These are phyloP conservation scores for Cynoglossus semilaevis DNA, from an alignment of 2,113 vertebrate genomes.

Conservation along the genomic window DNA sequence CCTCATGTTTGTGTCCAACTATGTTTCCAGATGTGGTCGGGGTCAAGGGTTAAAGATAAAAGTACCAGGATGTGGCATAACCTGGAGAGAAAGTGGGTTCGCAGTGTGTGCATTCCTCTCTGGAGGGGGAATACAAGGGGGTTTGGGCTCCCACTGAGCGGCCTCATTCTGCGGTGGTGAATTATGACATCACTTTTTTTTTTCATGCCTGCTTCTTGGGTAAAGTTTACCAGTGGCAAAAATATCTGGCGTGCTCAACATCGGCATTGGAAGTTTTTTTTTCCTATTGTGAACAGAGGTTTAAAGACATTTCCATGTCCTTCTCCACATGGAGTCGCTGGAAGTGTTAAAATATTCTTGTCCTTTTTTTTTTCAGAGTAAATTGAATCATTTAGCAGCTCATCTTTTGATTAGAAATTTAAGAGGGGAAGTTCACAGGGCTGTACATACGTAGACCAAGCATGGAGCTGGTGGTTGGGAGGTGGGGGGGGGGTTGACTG, in stretches of 20 bases:
- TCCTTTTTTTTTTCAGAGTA: conserved; percentile 26
- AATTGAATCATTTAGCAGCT: conserved; percentile 41
- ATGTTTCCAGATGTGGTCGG: conserved; percentile 93
- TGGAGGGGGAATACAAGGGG: too few species aligned
- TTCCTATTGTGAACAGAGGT: conserved; percentile 33
- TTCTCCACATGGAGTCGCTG: conserved; percentile 19
- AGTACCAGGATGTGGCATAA: conserved; percentile 89
- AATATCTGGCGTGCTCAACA: conserved; percentile 75
- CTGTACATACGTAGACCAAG: conserved; percentile 5
- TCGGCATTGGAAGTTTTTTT: conserved; percentile 54
- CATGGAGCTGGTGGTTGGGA: conserved; percentile 1
- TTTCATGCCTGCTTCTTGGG: conserved; percentile 72
- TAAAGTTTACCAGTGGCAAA: conserved; percentile 74
- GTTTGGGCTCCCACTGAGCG: conserved; percentile 81
- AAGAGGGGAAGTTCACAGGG: conserved; percentile 20
- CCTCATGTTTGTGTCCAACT: conserved; percentile 84
- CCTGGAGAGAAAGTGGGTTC: conserved; percentile 74
- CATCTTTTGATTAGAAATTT: conserved; percentile 37
- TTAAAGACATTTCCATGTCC: conserved; percentile 34
- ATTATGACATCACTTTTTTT: conserved; percentile 76
- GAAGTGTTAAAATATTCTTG: conserved; percentile 51
- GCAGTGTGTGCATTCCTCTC: conserved; percentile 82
- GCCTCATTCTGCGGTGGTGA: conserved; percentile 81
- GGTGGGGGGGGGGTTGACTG: conserved; percentile 44
- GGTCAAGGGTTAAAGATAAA: conserved; percentile 94